Evolutionary conservation across 2,888 invertebrate genomes (phyloP), one percentile per base, ranked within the genome.

Genomic region (Hirtodrosophila confusa): DNA sequence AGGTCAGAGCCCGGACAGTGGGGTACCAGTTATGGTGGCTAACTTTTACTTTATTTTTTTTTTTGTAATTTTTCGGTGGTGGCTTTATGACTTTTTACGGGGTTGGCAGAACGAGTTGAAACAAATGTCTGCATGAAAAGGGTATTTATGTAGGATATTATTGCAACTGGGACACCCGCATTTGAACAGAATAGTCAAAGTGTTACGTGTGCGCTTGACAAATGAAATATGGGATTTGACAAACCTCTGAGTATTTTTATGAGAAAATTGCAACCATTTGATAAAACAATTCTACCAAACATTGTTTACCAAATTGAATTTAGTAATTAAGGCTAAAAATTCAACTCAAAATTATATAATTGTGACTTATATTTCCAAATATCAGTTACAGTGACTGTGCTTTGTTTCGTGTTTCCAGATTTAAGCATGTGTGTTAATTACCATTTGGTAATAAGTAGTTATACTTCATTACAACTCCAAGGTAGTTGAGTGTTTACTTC

Each of bases 21-120:
- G 33, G 17, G 17, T 17, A 50, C 36, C 43, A 66, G 23, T 58
- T 62, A 39, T 53, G 50, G 17, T 68, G 55, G 63, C 56, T 31
- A 31, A 41, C 12, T 48, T 51, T 55, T 37, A 39, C 37, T 1
- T 29, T 57, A 12, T 39, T 23, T 10, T 17, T 35, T 11, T 37
- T 51, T 60, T 43, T 27, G 39, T 47, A 55, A 37, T 47, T 54
- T 44, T 44, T 54, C 62, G 70, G 86, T 86, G 86, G 74, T 80
- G 80, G 74, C 86, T 80, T 79, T 77, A 73, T 69, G 80, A 83
- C 77, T 77, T 70, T 86, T 57, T 49, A 55, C 35, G 31, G 62
- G 77, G 74, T 64, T 64, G 61, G 40, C 66, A 36, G 35, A 49
- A 56, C 41, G 57, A 75, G 70, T 70, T 75, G 76, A 70, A 73